Evolutionary conservation across 2,888 invertebrate species (phyloP).

Genomic region (Sicus ferrugineus): DNA sequence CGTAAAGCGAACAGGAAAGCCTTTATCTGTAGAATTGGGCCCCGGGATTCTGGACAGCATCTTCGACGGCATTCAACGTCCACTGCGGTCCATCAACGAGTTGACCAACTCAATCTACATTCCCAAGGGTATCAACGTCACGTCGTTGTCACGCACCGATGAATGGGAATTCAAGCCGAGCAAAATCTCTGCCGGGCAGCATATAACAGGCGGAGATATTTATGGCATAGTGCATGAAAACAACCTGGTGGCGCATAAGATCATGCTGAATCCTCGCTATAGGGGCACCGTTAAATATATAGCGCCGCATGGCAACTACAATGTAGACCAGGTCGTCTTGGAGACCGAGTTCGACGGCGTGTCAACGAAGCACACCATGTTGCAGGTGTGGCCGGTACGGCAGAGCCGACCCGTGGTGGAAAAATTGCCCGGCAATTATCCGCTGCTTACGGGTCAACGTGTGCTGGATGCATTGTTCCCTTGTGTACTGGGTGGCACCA

Average conservation of each 20-base stretch:
- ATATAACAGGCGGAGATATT: slow-evolving; percentile 97
- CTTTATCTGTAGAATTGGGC: slow-evolving; percentile 96
- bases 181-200: slow-evolving; percentile 85
- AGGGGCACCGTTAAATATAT: slow-evolving; percentile 96
- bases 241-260: slow-evolving; percentile 94
- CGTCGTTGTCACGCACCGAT: slow-evolving; percentile 79
- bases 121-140: slow-evolving; percentile 96
- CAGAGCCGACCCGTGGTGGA: slow-evolving; percentile 95
- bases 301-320: slow-evolving; percentile 93
- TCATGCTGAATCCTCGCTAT: slow-evolving; percentile 93
- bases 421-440: slow-evolving; percentile 97
- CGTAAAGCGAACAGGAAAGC: slow-evolving; percentile 96
- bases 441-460: slow-evolving; percentile 96
- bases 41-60: slow-evolving; percentile 99
- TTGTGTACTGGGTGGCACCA: slow-evolving; percentile 98
- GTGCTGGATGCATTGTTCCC: slow-evolving; percentile 98
- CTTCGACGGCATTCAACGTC: slow-evolving; percentile 99
- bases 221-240: slow-evolving; percentile 97
- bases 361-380: slow-evolving; percentile 87
- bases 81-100: slow-evolving; percentile 92
- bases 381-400: slow-evolving; percentile 99
- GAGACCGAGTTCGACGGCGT: slow-evolving; percentile 99
- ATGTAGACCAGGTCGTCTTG: slow-evolving; percentile 88
- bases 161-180: slow-evolving; percentile 92
- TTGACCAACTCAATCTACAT: slow-evolving; percentile 96